Conservation (phyloP, 2,888 invertebrate genomes). For the Pherbina coryleti region DNA sequence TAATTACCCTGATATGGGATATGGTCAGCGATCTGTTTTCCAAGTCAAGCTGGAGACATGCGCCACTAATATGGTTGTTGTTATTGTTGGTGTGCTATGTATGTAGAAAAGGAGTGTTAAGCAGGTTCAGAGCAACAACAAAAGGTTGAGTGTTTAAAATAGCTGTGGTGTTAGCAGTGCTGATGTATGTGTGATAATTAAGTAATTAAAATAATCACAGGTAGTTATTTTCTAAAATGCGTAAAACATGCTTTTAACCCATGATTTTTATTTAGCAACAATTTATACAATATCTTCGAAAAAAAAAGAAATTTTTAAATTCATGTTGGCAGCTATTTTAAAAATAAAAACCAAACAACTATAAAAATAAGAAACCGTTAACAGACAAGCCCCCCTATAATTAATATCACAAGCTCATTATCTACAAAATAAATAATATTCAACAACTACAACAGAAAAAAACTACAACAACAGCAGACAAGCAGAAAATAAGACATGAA, state of each 20-base stretch:
- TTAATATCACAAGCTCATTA: conserved; percentile 15
- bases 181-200: not conserved
- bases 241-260: no score
- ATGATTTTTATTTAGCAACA: no score
- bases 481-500: conserved; percentile 19
- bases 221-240: not conserved
- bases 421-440: not conserved
- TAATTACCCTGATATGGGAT: conserved; percentile 71
- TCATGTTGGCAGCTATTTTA: not conserved
- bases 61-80: conserved; percentile 26
- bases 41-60: conserved; percentile 17
- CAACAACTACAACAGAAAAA: not conserved
- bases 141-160: not conserved
- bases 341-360: not conserved
- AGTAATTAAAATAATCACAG: conserved; percentile 11
- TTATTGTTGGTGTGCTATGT: conserved; percentile 25
- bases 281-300: no score
- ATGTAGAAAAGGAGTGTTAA: conserved; percentile 31
- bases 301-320: not conserved
- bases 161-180: not conserved
- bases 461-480: not conserved
- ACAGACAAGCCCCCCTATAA: not conserved
- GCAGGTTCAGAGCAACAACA: conserved; percentile 13
- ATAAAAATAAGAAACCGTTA: not conserved
- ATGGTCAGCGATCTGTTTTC: conserved; percentile 68